These are phyloP conservation scores for Stichodactyla mertensii DNA, from an alignment of 64 coral and sea anemone genomes.

Conservation along the genomic window DNA sequence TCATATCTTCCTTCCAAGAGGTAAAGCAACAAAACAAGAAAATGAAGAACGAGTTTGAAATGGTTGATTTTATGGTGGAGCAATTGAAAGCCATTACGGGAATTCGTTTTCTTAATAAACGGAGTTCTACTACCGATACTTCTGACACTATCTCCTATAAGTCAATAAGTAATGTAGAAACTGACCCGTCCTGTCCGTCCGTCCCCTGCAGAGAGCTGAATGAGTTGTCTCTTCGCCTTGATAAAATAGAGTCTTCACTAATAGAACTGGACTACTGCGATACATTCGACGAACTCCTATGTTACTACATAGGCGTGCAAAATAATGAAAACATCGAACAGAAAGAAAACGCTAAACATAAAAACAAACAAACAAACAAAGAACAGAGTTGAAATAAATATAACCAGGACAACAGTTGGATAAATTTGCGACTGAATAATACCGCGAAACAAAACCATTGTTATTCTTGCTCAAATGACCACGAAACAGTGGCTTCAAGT, in stretches of 20 bases:
- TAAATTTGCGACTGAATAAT: too few species aligned
- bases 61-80: conserved; percentile 62
- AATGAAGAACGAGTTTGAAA: conserved; percentile 85
- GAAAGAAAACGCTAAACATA: background rate
- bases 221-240: background rate
- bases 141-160: background rate
- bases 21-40: conserved; percentile 39
- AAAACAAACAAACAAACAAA: background rate
- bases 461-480: too few species aligned
- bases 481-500: too few species aligned
- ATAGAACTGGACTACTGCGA: background rate
- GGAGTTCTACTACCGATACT: background rate
- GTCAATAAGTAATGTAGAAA: background rate
- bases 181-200: background rate
- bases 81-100: conserved; percentile 45
- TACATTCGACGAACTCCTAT: background rate
- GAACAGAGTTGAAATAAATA: too few species aligned
- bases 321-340: background rate
- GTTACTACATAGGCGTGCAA: background rate
- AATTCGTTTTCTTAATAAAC: conserved; percentile 35
- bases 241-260: background rate
- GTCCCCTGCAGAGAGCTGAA: background rate
- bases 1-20: conserved; percentile 70
- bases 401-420: too few species aligned
- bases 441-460: too few species aligned